phyloP scores from a whole-genome alignment of 2,888 invertebrate species.

The Molorchus minor region DNA sequence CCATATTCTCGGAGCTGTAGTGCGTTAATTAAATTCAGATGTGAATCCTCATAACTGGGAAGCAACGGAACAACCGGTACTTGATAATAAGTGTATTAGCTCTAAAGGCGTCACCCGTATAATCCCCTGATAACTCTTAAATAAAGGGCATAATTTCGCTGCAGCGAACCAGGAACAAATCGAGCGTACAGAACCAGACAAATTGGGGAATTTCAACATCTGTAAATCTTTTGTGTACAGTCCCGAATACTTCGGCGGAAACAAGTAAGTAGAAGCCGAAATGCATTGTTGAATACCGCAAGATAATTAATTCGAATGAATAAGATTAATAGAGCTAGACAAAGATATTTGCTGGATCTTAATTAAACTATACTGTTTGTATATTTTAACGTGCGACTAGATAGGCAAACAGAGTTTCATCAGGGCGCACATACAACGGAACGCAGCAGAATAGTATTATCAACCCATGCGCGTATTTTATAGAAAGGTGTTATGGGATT shows the following conservation, averaged over 20 bases:
- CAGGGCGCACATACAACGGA: conserved; percentile 22
- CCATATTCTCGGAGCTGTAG: too few species aligned
- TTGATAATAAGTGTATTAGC: conserved; percentile 4
- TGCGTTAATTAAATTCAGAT: background rate
- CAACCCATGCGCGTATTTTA: too few species aligned
- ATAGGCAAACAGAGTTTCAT: conserved; percentile 27
- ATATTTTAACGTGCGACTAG: conserved; percentile 26
- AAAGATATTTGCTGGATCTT: conserved; percentile 46
- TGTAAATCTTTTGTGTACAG: conserved; percentile 30
- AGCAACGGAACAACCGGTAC: background rate
- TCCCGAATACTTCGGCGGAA: conserved; percentile 19
- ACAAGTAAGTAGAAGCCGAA: conserved; percentile 37
- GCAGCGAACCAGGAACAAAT: conserved; percentile 1
- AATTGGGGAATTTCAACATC: conserved; percentile 31
- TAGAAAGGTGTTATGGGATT: too few species aligned
- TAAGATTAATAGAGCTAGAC: conserved; percentile 48
- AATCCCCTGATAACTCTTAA: conserved; percentile 5
- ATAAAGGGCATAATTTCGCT: conserved; percentile 10
- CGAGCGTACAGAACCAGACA: conserved; percentile 14
- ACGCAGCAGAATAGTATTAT: conserved; percentile 24
- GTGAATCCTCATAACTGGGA: background rate
- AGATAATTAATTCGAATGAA: conserved; percentile 47
- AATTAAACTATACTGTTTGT: conserved; percentile 45
- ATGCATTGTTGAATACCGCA: conserved; percentile 42
- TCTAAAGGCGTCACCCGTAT: background rate